phyloP scores from a whole-genome alignment of 1,140 invertebrate genomes.

The Diprion similis region DNA sequence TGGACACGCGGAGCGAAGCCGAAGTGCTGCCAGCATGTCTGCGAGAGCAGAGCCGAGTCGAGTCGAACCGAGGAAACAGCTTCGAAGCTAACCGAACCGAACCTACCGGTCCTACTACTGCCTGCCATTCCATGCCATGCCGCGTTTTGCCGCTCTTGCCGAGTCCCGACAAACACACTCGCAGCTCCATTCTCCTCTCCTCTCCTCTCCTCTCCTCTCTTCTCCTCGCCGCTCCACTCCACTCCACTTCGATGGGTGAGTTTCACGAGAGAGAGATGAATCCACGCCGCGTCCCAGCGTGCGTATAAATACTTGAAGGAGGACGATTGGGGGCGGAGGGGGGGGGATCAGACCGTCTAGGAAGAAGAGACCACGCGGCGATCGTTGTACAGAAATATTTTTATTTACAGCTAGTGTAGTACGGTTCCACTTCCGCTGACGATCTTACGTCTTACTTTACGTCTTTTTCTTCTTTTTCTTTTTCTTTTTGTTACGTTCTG shows the following conservation, averaged over 20 bases:
- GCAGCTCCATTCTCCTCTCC: not conserved
- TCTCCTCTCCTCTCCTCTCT: constrained; percentile 15
- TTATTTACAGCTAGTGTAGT: not conserved
- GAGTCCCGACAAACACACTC: constrained; percentile 29
- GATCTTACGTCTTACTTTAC: not conserved
- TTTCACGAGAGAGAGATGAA: not conserved
- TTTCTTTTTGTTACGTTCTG: no score
- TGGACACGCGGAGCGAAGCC: constrained; percentile 24
- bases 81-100: constrained; percentile 42
- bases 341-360: not conserved
- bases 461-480: not conserved
- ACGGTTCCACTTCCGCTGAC: no score
- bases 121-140: not conserved
- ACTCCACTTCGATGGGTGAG: no score
- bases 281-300: not conserved
- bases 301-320: not conserved
- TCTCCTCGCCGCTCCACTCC: constrained; percentile 32
- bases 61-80: constrained; percentile 28
- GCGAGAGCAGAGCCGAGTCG: constrained; percentile 19
- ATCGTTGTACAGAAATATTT: not conserved
- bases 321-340: not conserved
- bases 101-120: constrained; percentile 43
- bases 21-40: constrained; percentile 39
- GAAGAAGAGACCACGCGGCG: no score
- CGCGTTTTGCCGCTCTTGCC: not conserved